Evolutionary conservation across 2,113 vertebrate species (phyloP).

Genomic region (Crypturellus undulatus): DNA sequence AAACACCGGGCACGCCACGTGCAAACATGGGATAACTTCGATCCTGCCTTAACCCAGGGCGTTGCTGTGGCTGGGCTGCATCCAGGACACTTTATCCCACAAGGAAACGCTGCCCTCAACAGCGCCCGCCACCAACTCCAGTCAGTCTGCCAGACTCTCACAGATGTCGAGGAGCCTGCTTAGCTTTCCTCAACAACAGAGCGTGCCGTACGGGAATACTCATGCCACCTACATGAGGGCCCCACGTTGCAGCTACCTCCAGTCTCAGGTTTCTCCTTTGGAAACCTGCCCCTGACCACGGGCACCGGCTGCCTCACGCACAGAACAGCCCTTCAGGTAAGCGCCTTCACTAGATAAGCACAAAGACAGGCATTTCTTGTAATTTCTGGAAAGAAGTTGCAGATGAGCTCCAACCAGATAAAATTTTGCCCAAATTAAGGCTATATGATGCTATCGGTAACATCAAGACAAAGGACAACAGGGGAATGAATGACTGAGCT

Average conservation of each 20-base stretch:
- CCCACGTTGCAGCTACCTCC: neutral
- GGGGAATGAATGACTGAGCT: neutral
- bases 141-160: neutral
- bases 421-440: neutral
- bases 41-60: neutral
- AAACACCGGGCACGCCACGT: neutral
- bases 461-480: neutral
- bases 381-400: neutral
- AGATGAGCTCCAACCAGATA: neutral
- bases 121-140: neutral
- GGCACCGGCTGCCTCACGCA: neutral
- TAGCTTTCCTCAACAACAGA: neutral
- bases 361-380: too few relatives aligned
- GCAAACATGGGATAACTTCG: neutral
- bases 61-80: neutral
- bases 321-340: neutral
- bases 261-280: neutral
- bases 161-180: rapidly evolving
- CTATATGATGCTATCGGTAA: neutral
- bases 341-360: neutral
- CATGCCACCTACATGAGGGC: neutral
- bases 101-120: neutral
- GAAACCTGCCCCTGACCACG: neutral
- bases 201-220: neutral
- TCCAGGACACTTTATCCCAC: neutral